These are phyloP conservation scores for Coecobrya sp. DNA, from an alignment of 2,888 invertebrate species.

Conservation along the genomic window DNA sequence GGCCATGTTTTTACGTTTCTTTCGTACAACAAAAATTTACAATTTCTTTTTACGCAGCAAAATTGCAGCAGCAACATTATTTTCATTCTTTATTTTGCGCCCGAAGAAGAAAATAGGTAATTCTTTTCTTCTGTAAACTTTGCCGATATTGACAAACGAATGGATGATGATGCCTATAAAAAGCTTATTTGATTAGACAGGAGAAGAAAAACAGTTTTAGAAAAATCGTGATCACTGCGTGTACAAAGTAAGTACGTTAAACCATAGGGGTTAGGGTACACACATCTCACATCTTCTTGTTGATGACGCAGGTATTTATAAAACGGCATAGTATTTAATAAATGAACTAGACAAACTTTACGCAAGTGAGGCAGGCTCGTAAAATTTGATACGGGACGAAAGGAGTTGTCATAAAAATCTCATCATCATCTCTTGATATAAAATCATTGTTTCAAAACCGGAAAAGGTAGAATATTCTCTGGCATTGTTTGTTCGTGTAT, in stretches of 20 bases:
- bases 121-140: too few species aligned
- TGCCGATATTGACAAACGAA: slow-evolving; percentile 19
- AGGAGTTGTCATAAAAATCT: slow-evolving; percentile 30
- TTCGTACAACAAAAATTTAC: background rate
- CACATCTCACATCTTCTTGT: background rate
- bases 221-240: slow-evolving; percentile 26
- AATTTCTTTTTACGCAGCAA: background rate
- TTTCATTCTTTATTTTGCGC: background rate
- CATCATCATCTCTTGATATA: background rate
- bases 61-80: background rate
- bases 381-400: slow-evolving; percentile 7
- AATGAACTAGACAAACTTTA: background rate
- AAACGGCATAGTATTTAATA: background rate
- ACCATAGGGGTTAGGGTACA: background rate
- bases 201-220: slow-evolving; percentile 1
- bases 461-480: slow-evolving; percentile 31
- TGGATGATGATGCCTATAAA: slow-evolving; percentile 28
- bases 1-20: background rate
- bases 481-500: background rate
- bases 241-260: background rate
- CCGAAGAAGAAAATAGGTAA: too few species aligned
- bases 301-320: background rate
- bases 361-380: slow-evolving; percentile 16
- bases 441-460: slow-evolving; percentile 45
- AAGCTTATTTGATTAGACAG: slow-evolving; percentile 42